Evolutionary conservation across 2,113 vertebrate species (phyloP).

Genomic region (Varanus salvator): DNA sequence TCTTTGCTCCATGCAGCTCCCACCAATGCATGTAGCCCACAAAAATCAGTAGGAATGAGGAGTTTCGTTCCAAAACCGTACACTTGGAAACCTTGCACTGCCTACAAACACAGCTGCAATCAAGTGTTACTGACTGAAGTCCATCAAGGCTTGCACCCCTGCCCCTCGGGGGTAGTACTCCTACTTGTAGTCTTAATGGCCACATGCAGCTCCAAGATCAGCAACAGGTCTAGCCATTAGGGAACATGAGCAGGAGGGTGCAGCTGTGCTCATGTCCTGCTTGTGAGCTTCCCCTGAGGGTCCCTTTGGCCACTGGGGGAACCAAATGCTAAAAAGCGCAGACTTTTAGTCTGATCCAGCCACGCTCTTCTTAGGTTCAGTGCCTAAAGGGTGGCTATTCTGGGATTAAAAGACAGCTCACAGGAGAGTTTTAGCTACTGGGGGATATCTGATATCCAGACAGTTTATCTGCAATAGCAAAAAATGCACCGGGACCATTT

Average conservation of each 20-base stretch:
- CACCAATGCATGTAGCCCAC: too few species aligned
- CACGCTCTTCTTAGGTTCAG: too few species aligned
- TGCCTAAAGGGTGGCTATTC: not conserved
- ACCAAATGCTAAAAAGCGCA: too few species aligned
- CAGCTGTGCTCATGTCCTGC: not conserved
- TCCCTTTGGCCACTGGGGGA: not conserved
- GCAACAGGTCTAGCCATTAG: not conserved
- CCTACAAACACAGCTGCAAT: not conserved
- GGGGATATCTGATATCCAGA: not conserved
- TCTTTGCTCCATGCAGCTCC: not conserved
- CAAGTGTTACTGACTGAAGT: slow-evolving; percentile 29
- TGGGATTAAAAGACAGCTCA: not conserved
- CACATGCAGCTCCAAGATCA: not conserved
- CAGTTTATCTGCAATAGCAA: not conserved
- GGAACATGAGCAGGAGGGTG: not conserved
- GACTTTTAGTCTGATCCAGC: too few species aligned
- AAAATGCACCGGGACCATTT: not conserved
- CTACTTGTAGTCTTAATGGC: too few species aligned
- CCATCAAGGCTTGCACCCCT: not conserved
- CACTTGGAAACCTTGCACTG: not conserved
- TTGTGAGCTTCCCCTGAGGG: not conserved
- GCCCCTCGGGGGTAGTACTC: not conserved
- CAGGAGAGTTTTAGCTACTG: not conserved
- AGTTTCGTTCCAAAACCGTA: not conserved
- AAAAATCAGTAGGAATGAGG: not conserved